Percentiles rank a stretch among this genome's conserved stretches.
Conservation (phyloP, 92 coral and sea anemone species). For the Actinernus sp. region DNA sequence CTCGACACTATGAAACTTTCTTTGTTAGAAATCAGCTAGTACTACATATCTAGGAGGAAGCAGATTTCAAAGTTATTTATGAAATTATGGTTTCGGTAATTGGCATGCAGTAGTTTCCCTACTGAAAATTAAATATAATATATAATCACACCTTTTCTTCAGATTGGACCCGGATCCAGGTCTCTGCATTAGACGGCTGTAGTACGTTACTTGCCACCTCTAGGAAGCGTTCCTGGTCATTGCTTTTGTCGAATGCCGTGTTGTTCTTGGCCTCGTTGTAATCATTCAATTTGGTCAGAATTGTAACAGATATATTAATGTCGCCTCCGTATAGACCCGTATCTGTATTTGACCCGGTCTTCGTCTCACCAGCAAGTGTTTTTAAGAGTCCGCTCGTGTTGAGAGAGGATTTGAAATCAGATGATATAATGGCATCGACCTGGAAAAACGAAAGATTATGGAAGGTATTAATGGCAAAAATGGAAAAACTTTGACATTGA, state of each 20-base stretch:
- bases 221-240: conserved; percentile 54
- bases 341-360: conserved; percentile 8
- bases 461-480: no score
- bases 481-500: no score
- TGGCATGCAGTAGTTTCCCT: no score
- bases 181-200: conserved; percentile 30
- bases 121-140: no score
- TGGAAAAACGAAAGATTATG: not conserved
- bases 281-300: conserved; percentile 47
- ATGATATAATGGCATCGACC: conserved; percentile 61
- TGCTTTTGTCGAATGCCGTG: conserved; percentile 9
- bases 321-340: conserved; percentile 54
- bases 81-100: no score
- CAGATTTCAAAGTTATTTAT: no score
- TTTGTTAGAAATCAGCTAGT: no score
- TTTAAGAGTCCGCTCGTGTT: conserved; percentile 35
- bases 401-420: conserved; percentile 43
- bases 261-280: conserved; percentile 34
- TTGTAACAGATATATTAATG: conserved; percentile 39
- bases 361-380: conserved; percentile 34
- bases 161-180: conserved; percentile 48
- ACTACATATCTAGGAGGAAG: no score
- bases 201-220: conserved; percentile 67
- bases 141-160: not conserved
- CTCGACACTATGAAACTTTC: no score